Percentiles rank a stretch among this genome's conserved stretches.
These are phyloP conservation scores for Echiichthys vipera DNA, from an alignment of 2,797 vertebrate genomes.

Conservation along the genomic window DNA sequence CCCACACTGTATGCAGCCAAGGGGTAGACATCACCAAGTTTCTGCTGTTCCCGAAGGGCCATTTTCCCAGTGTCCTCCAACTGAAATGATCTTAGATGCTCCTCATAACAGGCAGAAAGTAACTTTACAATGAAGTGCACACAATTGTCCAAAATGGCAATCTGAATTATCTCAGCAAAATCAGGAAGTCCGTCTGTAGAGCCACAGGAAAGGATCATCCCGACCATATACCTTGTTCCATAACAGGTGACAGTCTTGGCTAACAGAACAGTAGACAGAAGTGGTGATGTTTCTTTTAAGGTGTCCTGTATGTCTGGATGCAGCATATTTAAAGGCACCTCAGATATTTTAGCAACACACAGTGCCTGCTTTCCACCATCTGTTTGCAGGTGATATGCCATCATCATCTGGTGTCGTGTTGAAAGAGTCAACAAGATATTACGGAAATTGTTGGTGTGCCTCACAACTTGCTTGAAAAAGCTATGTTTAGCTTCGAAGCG, in stretches of 20 bases:
- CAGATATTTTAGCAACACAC: conserved; percentile 43
- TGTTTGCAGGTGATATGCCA: conserved; percentile 33
- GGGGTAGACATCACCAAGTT: conserved; percentile 52
- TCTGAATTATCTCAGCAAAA: conserved; percentile 47
- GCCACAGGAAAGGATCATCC: conserved; percentile 46
- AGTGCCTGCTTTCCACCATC: conserved; percentile 24
- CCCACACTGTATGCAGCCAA: conserved; percentile 53
- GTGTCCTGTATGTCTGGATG: conserved; percentile 50
- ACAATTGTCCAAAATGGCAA: conserved; percentile 42
- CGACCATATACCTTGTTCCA: conserved; percentile 46
- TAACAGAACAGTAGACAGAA: conserved; percentile 42
- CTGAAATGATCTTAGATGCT: conserved; percentile 45
- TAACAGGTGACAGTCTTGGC: conserved; percentile 15
- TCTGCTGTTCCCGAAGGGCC: conserved; percentile 37
- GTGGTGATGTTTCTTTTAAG: conserved; percentile 31
- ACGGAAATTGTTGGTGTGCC: conserved; percentile 46
- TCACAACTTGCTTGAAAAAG: conserved; percentile 50
- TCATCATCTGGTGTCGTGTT: conserved; percentile 52
- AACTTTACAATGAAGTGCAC: conserved; percentile 47
- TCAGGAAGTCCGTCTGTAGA: conserved; percentile 32
- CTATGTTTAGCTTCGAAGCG: too few relatives aligned
- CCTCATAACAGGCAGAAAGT: conserved; percentile 43
- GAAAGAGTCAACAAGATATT: conserved; percentile 47
- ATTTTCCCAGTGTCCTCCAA: too few relatives aligned
- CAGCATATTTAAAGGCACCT: conserved; percentile 43